A percentile compares a stretch with the other conserved stretches of the same genome.
Conservation (phyloP, 1,140 invertebrate species). For the Zaprionus ornatus region DNA sequence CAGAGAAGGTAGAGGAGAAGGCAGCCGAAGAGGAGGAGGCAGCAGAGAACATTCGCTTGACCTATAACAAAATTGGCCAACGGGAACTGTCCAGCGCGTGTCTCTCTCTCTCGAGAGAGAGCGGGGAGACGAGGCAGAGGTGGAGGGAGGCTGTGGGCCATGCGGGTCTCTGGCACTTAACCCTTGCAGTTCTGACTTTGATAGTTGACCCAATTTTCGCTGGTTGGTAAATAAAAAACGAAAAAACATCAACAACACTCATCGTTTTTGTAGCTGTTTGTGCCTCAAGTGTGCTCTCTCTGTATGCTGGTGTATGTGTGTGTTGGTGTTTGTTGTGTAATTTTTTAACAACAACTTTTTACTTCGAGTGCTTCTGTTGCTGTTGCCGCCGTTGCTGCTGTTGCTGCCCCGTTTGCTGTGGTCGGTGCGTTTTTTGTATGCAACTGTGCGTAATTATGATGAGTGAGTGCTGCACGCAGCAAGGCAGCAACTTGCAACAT, state of each 20-base stretch:
- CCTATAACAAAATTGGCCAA: slow-evolving; percentile 79
- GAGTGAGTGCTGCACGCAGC: slow-evolving; percentile 51
- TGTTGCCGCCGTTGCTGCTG: slow-evolving; percentile 20
- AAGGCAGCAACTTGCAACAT: slow-evolving; percentile 35
- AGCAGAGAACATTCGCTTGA: slow-evolving; percentile 63
- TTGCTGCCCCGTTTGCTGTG: slow-evolving; percentile 36
- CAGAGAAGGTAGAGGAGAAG: slow-evolving; percentile 5
- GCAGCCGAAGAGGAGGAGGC: slow-evolving; percentile 22
- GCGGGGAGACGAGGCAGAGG: background rate
- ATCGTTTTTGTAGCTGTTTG: slow-evolving; percentile 67
- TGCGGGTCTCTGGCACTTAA: slow-evolving; percentile 60
- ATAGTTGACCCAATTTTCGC: slow-evolving; percentile 77
- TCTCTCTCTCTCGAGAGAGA: background rate
- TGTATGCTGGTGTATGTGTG: slow-evolving; percentile 12
- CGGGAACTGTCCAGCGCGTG: slow-evolving; percentile 58
- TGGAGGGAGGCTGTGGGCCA: slow-evolving; percentile 5
- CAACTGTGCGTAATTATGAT: slow-evolving; percentile 78
- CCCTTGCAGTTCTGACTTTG: slow-evolving; percentile 78
- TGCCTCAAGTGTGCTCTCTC: slow-evolving; percentile 62
- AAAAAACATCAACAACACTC: slow-evolving; percentile 53
- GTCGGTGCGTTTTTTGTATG: slow-evolving; percentile 50
- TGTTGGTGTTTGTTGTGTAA: slow-evolving; percentile 64
- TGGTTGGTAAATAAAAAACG: slow-evolving; percentile 59
- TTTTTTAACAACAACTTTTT: slow-evolving; percentile 78
- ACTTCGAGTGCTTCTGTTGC: slow-evolving; percentile 55